These are phyloP conservation scores for Drosophila paramelanica DNA, from an alignment of 2,888 invertebrate genomes.

Conservation along the genomic window DNA sequence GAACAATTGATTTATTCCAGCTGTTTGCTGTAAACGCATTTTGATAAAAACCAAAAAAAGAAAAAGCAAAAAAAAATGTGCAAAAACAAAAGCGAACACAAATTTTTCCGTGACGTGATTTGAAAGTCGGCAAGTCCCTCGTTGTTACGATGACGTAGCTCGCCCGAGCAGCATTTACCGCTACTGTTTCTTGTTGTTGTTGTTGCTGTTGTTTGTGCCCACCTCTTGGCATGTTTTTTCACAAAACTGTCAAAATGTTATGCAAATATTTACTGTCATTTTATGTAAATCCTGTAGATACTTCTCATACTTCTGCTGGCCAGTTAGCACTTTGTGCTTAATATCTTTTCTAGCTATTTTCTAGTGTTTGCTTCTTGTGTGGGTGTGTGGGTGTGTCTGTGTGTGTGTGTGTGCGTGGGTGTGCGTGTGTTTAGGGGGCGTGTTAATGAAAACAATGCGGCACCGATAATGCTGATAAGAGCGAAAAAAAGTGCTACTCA, in stretches of 20 bases:
- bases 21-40: conserved; percentile 51
- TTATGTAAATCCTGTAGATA: conserved; percentile 58
- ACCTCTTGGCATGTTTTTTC: conserved; percentile 75
- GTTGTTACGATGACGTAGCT: conserved; percentile 45
- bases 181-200: conserved; percentile 27
- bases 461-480: conserved; percentile 72
- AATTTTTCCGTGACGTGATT: conserved; percentile 64
- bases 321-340: conserved; percentile 30
- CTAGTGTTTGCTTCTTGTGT: conserved; percentile 12
- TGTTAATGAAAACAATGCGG: conserved; percentile 81
- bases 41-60: conserved; percentile 37
- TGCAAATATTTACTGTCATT: conserved; percentile 72
- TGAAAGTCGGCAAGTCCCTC: conserved; percentile 27
- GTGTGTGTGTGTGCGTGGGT: conserved; percentile 39
- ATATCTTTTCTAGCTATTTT: conserved; percentile 20
- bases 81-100: conserved; percentile 17
- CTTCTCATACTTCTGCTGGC: conserved; percentile 10
- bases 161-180: conserved; percentile 14
- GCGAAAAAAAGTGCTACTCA: conserved; percentile 13
- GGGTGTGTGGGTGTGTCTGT: conserved; percentile 37
- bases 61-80: no score
- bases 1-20: conserved; percentile 66
- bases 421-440: conserved; percentile 75
- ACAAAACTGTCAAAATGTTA: conserved; percentile 77
- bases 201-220: conserved; percentile 48